A percentile compares a stretch with the other conserved stretches of the same genome.
Conservation (phyloP, 2,888 invertebrate genomes). For the Anodontia alba region DNA sequence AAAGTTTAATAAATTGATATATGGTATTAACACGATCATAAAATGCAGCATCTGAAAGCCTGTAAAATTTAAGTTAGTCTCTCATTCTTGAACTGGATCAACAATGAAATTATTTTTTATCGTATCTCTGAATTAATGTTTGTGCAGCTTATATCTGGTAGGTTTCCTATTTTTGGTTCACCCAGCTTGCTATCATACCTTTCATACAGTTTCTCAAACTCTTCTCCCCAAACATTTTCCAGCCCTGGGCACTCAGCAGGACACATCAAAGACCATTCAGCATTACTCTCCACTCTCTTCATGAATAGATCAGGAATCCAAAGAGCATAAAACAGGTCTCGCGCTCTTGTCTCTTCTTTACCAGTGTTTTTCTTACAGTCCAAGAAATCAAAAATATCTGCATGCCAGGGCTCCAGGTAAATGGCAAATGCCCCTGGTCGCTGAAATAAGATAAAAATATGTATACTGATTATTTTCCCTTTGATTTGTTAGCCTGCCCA, state of each 20-base stretch:
- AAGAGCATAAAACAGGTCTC: conserved; percentile 97
- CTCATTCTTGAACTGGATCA: too few relatives aligned
- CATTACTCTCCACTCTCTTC: conserved; percentile 92
- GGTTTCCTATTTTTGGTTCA: too few relatives aligned
- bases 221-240: conserved; percentile 96
- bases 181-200: conserved; percentile 85
- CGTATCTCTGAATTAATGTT: too few relatives aligned
- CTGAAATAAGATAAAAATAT: conserved; percentile 82
- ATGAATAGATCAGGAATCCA: conserved; percentile 99
- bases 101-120: too few relatives aligned
- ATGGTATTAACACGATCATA: too few relatives aligned
- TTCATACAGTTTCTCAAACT: conserved; percentile 95
- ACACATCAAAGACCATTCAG: conserved; percentile 98
- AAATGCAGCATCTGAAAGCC: too few relatives aligned
- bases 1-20: too few relatives aligned
- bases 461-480: too few relatives aligned
- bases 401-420: conserved; percentile 99
- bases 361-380: conserved; percentile 97
- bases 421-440: conserved; percentile 99
- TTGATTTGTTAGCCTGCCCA: too few relatives aligned
- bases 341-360: conserved; percentile 96
- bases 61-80: too few relatives aligned
- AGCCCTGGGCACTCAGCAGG: conserved; percentile 96
- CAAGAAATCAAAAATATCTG: conserved; percentile 97
- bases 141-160: too few relatives aligned